phyloP scores from a whole-genome alignment of 1,140 invertebrate species.

The Trichonephila inaurata region DNA sequence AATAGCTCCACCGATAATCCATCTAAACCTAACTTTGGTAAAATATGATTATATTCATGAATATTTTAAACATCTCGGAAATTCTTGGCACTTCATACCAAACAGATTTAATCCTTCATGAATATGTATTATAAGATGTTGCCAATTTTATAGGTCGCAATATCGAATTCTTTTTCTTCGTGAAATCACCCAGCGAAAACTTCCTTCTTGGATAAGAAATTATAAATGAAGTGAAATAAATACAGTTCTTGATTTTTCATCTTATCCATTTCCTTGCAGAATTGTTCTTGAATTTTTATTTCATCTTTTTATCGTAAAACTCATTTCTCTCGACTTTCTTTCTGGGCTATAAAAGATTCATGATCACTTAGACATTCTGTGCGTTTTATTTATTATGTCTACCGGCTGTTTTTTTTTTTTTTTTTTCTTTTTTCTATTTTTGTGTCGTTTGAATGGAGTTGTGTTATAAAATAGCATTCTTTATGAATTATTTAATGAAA shows the following conservation, averaged over 20 bases:
- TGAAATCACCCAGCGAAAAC: too few relatives aligned
- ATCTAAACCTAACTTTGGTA: too few relatives aligned
- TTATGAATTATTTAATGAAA: too few relatives aligned
- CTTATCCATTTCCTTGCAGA: background rate
- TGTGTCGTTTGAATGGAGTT: too few relatives aligned
- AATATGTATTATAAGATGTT: constrained; percentile 6
- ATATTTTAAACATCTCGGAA: background rate
- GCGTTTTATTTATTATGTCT: too few relatives aligned
- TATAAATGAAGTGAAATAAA: background rate
- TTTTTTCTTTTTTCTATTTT: too few relatives aligned
- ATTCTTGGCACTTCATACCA: background rate
- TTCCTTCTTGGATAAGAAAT: background rate
- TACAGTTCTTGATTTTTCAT: background rate
- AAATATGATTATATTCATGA: background rate
- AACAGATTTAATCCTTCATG: background rate
- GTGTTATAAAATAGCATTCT: too few relatives aligned
- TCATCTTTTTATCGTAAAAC: background rate
- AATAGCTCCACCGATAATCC: too few relatives aligned
- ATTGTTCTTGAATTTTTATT: background rate
- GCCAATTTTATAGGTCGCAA: background rate
- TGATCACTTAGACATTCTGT: background rate
- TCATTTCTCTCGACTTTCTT: background rate
- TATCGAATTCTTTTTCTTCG: too few relatives aligned
- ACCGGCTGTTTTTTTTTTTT: too few relatives aligned
- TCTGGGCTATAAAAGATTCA: background rate